Base-by-base conservation (phyloP, 2,113 vertebrate species). In the Terrapene triunguis region DNA sequence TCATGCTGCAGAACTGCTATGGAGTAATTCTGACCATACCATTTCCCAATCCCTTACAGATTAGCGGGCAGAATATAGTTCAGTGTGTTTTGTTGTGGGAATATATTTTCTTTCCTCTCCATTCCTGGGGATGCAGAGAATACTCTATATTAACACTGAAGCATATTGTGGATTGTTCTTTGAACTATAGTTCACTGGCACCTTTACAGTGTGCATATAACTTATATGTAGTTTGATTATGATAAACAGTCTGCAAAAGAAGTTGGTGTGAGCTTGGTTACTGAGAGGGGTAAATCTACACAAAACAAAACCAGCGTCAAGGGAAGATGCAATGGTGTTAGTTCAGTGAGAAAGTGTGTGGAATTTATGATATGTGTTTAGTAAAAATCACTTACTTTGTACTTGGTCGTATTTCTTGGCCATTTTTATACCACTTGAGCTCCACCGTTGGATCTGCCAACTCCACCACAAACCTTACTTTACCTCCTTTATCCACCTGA, bases 381-480 rank as follows among this genome's bases (percentile, higher is more conserved):
- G 14, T 85, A 93, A 92, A 44, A 51, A 1, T 38, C 82, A 98
- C 99, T 98, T 99, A 99, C 99, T 99, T 99, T 94, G 99, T 99
- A 94, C 98, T 98, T 16, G 99, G 99, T 80, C 99, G 98, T 96
- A 99, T 99, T 98, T 99, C 99, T 95, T 99, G 99, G 42, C 99
- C 99, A 84, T 99, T 99, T 98, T 99, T 99, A 97, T 99, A 99
- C 99, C 99, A 99, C 98, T 99, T 99, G 87, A 99, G 98, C n/a
- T 99, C 99, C 90, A 99, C 98, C 17, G 99, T 99, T 83, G 99
- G 99, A 94, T 99, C 99, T 69, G 99, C 99, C 85, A 99, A 96
- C n/a, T 99, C 99, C 76, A 99, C 99, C 35, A 98, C 97, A 96
- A 99, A 98, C 69, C 99, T 98, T 74, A 99, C 99, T 97, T 98